Conservation (phyloP, 2,888 invertebrate species). For the Agrypnus murinus region DNA sequence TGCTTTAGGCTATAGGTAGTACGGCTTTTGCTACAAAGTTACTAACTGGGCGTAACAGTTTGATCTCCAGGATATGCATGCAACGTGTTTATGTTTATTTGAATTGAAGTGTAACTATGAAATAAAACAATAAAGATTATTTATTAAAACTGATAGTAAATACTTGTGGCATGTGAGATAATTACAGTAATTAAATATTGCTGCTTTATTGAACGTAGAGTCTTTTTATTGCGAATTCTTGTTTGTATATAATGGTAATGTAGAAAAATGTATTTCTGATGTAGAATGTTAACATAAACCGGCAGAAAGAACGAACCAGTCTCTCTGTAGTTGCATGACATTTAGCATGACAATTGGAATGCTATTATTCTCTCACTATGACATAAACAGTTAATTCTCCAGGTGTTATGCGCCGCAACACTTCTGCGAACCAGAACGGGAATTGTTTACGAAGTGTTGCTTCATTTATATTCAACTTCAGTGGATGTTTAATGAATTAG, state of each 20-base stretch:
- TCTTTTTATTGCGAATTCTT: no score
- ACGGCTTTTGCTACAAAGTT: not conserved
- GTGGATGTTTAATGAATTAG: slow-evolving; percentile 33
- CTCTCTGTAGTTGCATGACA: slow-evolving; percentile 25
- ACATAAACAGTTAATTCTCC: slow-evolving; percentile 41
- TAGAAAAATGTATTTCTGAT: not conserved
- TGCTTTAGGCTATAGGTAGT: no score
- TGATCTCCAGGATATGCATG: no score
- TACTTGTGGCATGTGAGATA: no score
- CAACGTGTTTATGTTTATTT: no score
- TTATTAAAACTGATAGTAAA: no score
- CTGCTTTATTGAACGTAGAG: no score
- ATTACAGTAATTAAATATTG: no score
- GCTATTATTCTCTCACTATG: slow-evolving; percentile 41
- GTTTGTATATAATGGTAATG: no score
- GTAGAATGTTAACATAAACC: slow-evolving; percentile 3
- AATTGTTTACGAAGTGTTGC: slow-evolving; percentile 37
- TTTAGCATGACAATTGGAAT: slow-evolving; percentile 41
- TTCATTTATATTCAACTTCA: slow-evolving; percentile 40
- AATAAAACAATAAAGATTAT: no score
- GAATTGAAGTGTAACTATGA: no score
- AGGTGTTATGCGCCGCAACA: slow-evolving; percentile 33
- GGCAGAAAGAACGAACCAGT: slow-evolving; percentile 8
- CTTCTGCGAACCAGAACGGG: slow-evolving; percentile 34
- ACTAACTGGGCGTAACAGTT: not conserved